A percentile compares a stretch with the other conserved stretches of the same genome.
Evolutionary conservation across 1,140 invertebrate genomes (phyloP).

Genomic region (Sesamia nonagrioides): DNA sequence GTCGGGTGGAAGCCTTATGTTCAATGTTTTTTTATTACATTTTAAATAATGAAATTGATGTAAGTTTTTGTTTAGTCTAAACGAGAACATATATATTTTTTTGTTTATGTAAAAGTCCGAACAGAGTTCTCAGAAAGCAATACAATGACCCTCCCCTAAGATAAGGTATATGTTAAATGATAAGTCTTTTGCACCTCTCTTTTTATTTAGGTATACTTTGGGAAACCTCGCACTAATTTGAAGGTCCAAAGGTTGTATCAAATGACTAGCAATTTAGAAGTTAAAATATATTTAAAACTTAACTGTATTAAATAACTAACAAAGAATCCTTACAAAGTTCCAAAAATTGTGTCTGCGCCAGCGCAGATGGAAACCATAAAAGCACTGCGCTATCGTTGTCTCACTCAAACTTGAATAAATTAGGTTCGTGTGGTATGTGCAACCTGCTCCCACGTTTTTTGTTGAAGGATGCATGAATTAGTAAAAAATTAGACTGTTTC

Average conservation of each 20-base stretch:
- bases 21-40: not conserved
- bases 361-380: conserved; percentile 45
- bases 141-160: too few species aligned
- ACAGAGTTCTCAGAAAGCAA: not conserved
- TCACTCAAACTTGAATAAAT: conserved; percentile 51
- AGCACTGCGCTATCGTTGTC: conserved; percentile 20
- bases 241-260: not conserved
- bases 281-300: not conserved
- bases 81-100: not conserved
- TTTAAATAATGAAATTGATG: not conserved
- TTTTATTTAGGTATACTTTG: too few species aligned
- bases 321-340: conserved; percentile 26
- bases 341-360: conserved; percentile 1
- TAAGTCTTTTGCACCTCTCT: too few species aligned
- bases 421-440: not conserved
- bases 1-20: conserved; percentile 39
- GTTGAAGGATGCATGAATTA: conserved; percentile 50
- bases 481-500: conserved; percentile 44
- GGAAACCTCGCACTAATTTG: too few species aligned
- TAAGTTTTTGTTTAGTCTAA: not conserved
- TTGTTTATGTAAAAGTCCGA: not conserved
- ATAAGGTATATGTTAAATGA: too few species aligned
- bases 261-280: not conserved
- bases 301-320: too few species aligned
- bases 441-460: conserved; percentile 55